Conservation (phyloP, 2,888 invertebrate genomes). For the Rhimphoctona megacephalus region DNA sequence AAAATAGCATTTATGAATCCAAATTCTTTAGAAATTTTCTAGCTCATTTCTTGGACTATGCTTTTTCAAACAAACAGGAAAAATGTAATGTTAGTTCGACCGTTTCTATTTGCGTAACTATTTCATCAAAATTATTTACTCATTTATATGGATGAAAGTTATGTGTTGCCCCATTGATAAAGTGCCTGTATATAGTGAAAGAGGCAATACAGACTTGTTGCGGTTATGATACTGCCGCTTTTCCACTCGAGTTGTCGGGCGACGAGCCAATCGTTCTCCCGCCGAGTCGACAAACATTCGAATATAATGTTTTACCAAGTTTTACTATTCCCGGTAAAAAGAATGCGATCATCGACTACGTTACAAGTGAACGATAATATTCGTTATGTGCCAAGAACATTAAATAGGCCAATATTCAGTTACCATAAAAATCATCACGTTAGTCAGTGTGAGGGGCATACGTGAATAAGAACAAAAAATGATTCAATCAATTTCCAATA, state of each 20-base stretch:
- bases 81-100: background rate
- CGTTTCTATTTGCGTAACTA: background rate
- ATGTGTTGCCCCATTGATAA: constrained; percentile 16
- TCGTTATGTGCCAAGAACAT: constrained; percentile 7
- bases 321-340: constrained; percentile 46
- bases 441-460: background rate
- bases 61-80: constrained; percentile 1
- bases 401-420: background rate
- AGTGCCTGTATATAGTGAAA: constrained; percentile 5
- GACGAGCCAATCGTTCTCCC: constrained; percentile 55
- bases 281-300: constrained; percentile 36
- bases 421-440: background rate
- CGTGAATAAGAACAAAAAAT: background rate
- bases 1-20: background rate
- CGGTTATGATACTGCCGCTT: constrained; percentile 47
- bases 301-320: constrained; percentile 5
- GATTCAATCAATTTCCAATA: background rate
- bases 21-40: background rate
- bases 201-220: constrained; percentile 50
- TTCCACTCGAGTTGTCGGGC: constrained; percentile 57
- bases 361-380: constrained; percentile 41
- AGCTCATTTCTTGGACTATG: background rate
- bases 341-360: constrained; percentile 59
- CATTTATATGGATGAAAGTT: constrained; percentile 20
- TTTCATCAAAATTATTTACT: background rate